Evolutionary conservation across 2,113 vertebrate genomes (phyloP), one percentile per base, ranked within the genome.

Genomic region (Apaloderma vittatum): DNA sequence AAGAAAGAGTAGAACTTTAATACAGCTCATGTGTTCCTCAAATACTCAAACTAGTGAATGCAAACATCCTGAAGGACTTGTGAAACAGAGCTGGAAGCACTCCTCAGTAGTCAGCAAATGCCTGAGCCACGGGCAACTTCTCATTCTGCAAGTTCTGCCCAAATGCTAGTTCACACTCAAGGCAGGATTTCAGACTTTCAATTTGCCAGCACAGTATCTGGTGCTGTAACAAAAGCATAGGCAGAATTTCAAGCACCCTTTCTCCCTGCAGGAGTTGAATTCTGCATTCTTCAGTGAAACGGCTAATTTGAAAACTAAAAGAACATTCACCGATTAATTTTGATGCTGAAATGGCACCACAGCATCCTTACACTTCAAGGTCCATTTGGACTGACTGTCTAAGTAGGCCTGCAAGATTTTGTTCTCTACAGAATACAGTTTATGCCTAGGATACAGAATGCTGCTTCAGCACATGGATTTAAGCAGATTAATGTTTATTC

Each of bases 41-140:
- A 68, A 55, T 9, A 63, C 12, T 12, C 34, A 68, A 68, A 67
- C 14, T 21, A 26, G 59, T 29, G 21, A 68, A 59, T 3, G 12
- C 3, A 46, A 68, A 17, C 37, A 61, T 26, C 54, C 55, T 80
- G 15, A 26, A 79, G 54, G n/a, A 34, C 54, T 20, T 24, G 20
- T 11, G 18, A 3, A 66, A 61, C 16, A 54, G 16, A 13, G 24
- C 14, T 46, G n/a, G 9, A 54, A 80, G 20, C 30, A 80, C 37
- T n/a, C 27, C 51, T 49, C 15, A 27, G 17, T 9, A 67, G 46
- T 34, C 20, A 21, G 37, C n/a, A 48, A 80, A 48, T 12, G 20
- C 34, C 17, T 0, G 0, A 51, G 24, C 40, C 13, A 24, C 10
- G 18, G 3, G 0, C 8, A 34, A 48, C 21, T 36, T 43, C 29